Conservation (phyloP, 2,888 invertebrate genomes). For the Drosophila acutilabella region DNA sequence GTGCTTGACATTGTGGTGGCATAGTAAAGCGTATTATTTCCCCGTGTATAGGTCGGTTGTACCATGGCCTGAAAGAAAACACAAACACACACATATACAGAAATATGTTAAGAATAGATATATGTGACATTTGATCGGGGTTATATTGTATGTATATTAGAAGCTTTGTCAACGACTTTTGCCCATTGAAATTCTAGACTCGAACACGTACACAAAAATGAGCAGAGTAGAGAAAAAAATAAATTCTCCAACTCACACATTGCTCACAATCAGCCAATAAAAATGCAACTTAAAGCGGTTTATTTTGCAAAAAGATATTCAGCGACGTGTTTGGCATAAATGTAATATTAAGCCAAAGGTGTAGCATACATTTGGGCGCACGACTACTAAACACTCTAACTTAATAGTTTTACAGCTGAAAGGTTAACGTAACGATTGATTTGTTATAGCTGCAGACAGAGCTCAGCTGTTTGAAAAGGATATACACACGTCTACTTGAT, state of each 20-base stretch:
- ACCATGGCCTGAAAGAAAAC: conserved; percentile 69
- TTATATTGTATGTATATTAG: conserved; percentile 44
- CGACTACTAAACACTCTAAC: conserved; percentile 20
- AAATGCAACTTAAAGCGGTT: conserved; percentile 77
- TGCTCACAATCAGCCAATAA: conserved; percentile 72
- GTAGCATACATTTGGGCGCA: conserved; percentile 58
- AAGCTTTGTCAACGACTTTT: conserved; percentile 40
- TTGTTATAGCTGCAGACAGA: background rate
- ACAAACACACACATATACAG: background rate
- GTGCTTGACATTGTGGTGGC: conserved; percentile 80
- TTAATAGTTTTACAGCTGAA: background rate
- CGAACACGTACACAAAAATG: conserved; percentile 31
- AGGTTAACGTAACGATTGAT: background rate
- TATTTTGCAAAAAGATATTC: conserved; percentile 67
- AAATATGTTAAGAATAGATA: background rate
- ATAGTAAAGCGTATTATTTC: conserved; percentile 85
- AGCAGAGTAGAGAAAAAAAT: conserved; percentile 26
- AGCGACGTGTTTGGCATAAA: conserved; percentile 73
- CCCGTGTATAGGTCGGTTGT: conserved; percentile 83
- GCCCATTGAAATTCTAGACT: conserved; percentile 63
- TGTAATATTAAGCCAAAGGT: conserved; percentile 59
- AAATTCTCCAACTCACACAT: conserved; percentile 44
- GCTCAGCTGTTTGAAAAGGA: background rate
- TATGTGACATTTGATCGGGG: conserved; percentile 30
- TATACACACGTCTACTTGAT: background rate